A percentile compares a stretch with the other conserved stretches of the same genome.
Evolutionary conservation across 2,113 vertebrate species (phyloP).

Genomic region (Desmodus rotundus): DNA sequence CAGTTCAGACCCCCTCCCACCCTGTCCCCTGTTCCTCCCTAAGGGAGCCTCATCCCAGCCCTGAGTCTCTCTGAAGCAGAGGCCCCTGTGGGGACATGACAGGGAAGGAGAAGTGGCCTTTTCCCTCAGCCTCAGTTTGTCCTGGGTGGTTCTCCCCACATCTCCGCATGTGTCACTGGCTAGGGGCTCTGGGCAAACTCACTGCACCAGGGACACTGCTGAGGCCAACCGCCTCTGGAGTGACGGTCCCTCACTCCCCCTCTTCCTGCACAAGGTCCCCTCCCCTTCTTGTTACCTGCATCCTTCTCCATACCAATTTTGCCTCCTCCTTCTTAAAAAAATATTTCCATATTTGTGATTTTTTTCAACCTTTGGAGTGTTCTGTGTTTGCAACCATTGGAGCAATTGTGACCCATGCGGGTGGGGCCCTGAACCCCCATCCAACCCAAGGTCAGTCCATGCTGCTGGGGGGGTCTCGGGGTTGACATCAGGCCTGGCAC

Average conservation of each 20-base stretch:
- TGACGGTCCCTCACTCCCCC: background rate
- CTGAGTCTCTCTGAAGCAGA: background rate
- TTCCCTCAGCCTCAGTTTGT: background rate
- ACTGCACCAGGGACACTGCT: background rate
- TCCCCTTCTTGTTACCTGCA: no score
- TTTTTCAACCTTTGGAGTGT: no score
- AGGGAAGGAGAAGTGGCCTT: background rate
- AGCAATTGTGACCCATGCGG: background rate
- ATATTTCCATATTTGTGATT: no score
- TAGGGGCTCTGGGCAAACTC: background rate
- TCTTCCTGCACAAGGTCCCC: background rate
- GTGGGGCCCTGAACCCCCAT: background rate
- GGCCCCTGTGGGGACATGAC: fast-evolving
- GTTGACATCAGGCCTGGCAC: no score
- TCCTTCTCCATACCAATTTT: no score
- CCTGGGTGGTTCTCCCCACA: no score
- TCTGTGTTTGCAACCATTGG: background rate
- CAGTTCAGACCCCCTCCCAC: background rate
- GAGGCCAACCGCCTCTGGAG: background rate
- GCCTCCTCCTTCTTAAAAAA: no score
- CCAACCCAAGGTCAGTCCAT: background rate
- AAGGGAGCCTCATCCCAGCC: background rate
- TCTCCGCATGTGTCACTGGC: background rate
- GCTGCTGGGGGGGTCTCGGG: fast-evolving
- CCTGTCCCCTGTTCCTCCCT: fast-evolving